Conservation (phyloP, 1,140 invertebrate genomes). For the Mactra quadrangularis region DNA sequence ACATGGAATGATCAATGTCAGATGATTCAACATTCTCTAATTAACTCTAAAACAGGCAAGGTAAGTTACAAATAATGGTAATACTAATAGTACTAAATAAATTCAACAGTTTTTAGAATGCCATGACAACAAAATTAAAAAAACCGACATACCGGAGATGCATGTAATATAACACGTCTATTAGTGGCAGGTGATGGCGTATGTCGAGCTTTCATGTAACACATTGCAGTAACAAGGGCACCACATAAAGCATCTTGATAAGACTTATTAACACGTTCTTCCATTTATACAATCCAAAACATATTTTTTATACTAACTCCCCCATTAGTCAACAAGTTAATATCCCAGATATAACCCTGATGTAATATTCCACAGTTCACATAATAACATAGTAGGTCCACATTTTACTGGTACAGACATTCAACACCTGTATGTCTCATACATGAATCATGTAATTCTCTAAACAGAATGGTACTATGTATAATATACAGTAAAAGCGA, state of each 20-base stretch:
- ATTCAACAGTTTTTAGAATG: too few species aligned
- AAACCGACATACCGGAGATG: constrained; percentile 59
- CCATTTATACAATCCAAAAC: constrained; percentile 66
- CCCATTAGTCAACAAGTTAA: too few species aligned
- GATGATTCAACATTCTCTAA: too few species aligned
- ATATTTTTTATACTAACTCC: constrained; percentile 3
- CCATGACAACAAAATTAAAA: not conserved
- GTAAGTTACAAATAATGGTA: too few species aligned
- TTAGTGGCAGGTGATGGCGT: constrained; percentile 65
- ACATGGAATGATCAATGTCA: too few species aligned
- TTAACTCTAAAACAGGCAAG: too few species aligned
- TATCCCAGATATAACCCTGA: not conserved
- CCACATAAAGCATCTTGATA: constrained; percentile 78
- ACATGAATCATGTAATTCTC: not conserved
- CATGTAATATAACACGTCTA: constrained; percentile 58
- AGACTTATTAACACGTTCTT: constrained; percentile 63
- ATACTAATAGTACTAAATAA: too few species aligned
- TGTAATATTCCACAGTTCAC: too few species aligned
- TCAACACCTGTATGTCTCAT: not conserved
- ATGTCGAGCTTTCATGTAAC: constrained; percentile 71
- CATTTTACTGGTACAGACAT: too few species aligned
- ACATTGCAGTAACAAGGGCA: constrained; percentile 75
- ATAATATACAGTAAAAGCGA: too few species aligned
- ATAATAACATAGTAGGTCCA: too few species aligned
- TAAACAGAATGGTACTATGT: too few species aligned